Evolutionary conservation across 2,888 invertebrate species (phyloP).

Genomic region (Trachelus stipa): DNA sequence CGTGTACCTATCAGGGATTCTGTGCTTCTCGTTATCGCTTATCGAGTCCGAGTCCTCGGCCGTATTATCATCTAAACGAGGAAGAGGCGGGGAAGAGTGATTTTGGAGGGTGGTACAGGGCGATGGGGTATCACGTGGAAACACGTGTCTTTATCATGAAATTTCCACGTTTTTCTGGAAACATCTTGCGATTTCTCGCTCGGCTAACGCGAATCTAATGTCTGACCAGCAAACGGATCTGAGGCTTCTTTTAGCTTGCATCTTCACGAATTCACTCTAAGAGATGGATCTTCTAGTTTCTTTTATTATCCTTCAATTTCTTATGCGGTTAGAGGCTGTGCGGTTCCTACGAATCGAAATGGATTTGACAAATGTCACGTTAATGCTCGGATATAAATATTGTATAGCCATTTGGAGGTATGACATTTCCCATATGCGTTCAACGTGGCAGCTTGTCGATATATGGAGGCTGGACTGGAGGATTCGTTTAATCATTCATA

Average conservation of each 20-base stretch:
- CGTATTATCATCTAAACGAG: conserved; percentile 20
- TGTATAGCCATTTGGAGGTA: not conserved
- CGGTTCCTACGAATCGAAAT: not conserved
- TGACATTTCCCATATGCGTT: not conserved
- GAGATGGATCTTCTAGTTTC: not conserved
- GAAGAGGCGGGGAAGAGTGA: conserved; percentile 7
- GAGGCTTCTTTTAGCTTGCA: not conserved
- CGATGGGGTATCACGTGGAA: not conserved
- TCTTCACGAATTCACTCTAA: not conserved
- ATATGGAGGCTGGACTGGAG: not conserved
- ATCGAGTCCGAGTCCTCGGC: not conserved
- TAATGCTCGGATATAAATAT: not conserved
- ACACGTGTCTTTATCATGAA: conserved; percentile 1
- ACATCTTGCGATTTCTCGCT: conserved; percentile 8
- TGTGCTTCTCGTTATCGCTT: not conserved
- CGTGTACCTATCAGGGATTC: not conserved
- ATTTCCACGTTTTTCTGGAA: conserved; percentile 13
- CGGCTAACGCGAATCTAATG: conserved; percentile 42
- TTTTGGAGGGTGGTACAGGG: not conserved
- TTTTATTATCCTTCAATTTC: not conserved
- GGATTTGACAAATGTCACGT: not conserved
- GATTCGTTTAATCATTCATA: not conserved
- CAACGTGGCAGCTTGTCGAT: not conserved
- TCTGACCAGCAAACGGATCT: conserved; percentile 6
- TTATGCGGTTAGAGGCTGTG: not conserved